phyloP scores from a whole-genome alignment of 2,113 vertebrate species.

The Daphoenositta chrysoptera region DNA sequence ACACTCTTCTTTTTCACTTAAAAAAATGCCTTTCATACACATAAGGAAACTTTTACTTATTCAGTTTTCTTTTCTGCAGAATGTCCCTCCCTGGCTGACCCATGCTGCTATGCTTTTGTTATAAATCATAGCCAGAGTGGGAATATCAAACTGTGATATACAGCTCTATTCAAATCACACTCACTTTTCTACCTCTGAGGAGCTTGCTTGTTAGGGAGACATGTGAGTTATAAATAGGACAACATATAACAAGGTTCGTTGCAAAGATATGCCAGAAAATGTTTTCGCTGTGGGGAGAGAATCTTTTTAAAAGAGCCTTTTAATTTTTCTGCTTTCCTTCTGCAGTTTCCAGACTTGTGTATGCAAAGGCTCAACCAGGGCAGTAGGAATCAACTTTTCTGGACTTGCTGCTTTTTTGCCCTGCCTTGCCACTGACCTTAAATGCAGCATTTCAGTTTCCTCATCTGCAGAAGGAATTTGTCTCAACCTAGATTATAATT shows the following conservation, averaged over 20 bases:
- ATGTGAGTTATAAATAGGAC: conserved; percentile 72
- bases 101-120: conserved; percentile 65
- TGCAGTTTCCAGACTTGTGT: background rate
- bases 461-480: background rate
- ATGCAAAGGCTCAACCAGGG: background rate
- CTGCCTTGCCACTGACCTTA: background rate
- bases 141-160: conserved; percentile 41
- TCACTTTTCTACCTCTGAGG: conserved; percentile 52
- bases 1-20: background rate
- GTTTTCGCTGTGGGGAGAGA: background rate
- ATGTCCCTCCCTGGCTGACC: conserved; percentile 20
- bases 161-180: conserved; percentile 67
- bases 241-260: conserved; percentile 40
- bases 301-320: background rate
- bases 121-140: conserved; percentile 54
- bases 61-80: background rate
- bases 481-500: background rate
- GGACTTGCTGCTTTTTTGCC: background rate
- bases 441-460: background rate
- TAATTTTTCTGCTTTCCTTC: background rate
- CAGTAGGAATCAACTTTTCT: background rate
- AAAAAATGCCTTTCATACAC: background rate
- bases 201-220: conserved; percentile 44
- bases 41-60: conserved; percentile 1
- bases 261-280: conserved; percentile 2